Base-by-base conservation (phyloP, 2,888 invertebrate species). In the Campoplex nolae region DNA sequence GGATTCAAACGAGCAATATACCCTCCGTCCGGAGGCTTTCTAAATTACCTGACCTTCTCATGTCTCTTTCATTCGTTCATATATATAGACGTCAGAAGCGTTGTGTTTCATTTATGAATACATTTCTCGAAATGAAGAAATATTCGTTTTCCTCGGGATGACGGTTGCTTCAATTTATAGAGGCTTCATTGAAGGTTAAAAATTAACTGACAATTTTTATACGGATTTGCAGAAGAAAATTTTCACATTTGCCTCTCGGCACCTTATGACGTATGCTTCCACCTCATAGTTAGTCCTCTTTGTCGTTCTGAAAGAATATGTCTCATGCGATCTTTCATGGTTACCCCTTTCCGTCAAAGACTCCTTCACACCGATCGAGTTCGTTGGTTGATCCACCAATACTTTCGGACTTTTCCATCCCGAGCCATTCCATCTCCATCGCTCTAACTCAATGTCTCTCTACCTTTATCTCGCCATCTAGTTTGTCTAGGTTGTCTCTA, bases 391-490 rank as follows among this genome's bases (percentile, higher is more conserved):
- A 58, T 65, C 76, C n/a, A 65, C 76, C 45, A 62, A 42, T 62
- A 45, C 76, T 65, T 38, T 23, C 62, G 7, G 13, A 16, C 65
- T 32, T 32, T 62, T 76, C 65, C 48, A 62, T 62, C 9, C 28
- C 38, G 23, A 65, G 38, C 13, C 45, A 18, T 28, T n/a, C 23
- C 9, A 62, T 71, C 18, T 32, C 35, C n/a, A 18, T 54, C 54
- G 35, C 73, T 18, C 16, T n/a, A 54, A 28, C 51, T 71, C 51
- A 51, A 32, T 54, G 48, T 54, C 73, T 73, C 73, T 54, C 48
- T 38, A 16, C n/a, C 78, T 78, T 38, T 38, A 42, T 78, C 68
- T 38, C 38, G 51, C 68, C 18, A 54, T 54, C 82, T 45, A 54
- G 73, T 82, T 58, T 56, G 18, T 54, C 42, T 45, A 23, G 23